phyloP scores from a whole-genome alignment of 2,888 invertebrate genomes.

The Morpho deidamia region DNA sequence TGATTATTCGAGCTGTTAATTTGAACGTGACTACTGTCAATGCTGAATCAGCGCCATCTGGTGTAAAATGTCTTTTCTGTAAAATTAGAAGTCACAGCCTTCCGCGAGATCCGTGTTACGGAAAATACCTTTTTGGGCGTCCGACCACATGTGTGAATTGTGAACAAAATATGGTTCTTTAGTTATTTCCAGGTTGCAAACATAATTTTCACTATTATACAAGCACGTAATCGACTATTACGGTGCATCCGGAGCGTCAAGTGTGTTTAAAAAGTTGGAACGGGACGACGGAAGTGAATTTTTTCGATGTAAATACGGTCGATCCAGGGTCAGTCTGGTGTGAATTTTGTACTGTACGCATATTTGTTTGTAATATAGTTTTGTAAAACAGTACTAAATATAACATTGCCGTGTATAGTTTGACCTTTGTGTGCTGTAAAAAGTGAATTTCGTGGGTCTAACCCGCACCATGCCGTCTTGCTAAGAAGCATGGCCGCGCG shows the following conservation, averaged over 20 bases:
- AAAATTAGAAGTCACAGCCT: constrained; percentile 77
- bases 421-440: constrained; percentile 50
- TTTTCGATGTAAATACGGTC: constrained; percentile 76
- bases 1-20: constrained; percentile 19
- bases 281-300: constrained; percentile 70
- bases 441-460: constrained; percentile 58
- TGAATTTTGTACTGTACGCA: constrained; percentile 59
- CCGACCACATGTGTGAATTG: constrained; percentile 82
- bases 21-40: constrained; percentile 45
- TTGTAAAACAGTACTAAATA: constrained; percentile 37
- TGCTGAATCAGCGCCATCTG: constrained; percentile 59
- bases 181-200: constrained; percentile 59
- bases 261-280: constrained; percentile 60
- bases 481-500: constrained; percentile 74
- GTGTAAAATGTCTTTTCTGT: constrained; percentile 54
- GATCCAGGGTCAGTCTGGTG: constrained; percentile 72
- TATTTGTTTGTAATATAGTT: constrained; percentile 45
- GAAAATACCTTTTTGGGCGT: constrained; percentile 84
- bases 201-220: constrained; percentile 51
- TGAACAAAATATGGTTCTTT: constrained; percentile 73
- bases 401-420: constrained; percentile 38
- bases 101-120: constrained; percentile 77
- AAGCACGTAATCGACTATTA: constrained; percentile 49
- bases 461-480: constrained; percentile 71
- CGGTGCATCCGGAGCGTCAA: constrained; percentile 52